phyloP scores from a whole-genome alignment of 2,797 vertebrate species.

The Danio albolineatus region DNA sequence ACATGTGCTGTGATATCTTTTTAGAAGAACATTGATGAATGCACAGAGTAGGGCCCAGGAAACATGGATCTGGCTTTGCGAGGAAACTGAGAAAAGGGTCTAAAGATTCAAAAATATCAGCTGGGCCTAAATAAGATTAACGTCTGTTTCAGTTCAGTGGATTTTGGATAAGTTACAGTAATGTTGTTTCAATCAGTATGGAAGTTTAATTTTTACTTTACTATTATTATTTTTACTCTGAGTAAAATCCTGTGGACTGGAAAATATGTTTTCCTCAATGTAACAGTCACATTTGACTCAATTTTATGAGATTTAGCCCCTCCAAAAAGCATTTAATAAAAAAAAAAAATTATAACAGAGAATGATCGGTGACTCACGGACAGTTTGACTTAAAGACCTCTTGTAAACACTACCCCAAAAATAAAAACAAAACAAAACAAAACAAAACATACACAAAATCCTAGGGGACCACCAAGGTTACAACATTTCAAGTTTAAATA shows the following conservation, averaged over 20 bases:
- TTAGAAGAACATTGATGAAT: constrained; percentile 36
- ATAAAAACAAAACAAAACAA: constrained; percentile 1
- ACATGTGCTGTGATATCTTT: constrained; percentile 63
- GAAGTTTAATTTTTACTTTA: too few species aligned
- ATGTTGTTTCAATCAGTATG: too few species aligned
- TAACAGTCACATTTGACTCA: background rate
- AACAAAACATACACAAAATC: too few species aligned
- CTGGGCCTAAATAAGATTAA: constrained; percentile 22
- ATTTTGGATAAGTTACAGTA: background rate
- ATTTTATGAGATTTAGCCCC: background rate
- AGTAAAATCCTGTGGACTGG: too few species aligned
- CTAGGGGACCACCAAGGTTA: background rate
- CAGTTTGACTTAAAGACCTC: background rate
- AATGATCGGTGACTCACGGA: background rate
- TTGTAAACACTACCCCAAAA: background rate
- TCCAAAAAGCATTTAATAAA: background rate
- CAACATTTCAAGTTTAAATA: background rate
- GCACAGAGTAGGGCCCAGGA: constrained; percentile 10
- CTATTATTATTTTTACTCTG: too few species aligned
- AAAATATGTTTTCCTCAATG: too few species aligned
- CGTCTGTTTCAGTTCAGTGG: background rate
- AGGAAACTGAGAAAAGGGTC: constrained; percentile 19
- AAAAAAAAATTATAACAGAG: too few species aligned
- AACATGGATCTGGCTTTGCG: constrained; percentile 51
- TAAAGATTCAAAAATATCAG: too few species aligned